These are phyloP conservation scores for Coronaproctus castanopsis DNA, from an alignment of 2,888 invertebrate genomes.

Conservation along the genomic window DNA sequence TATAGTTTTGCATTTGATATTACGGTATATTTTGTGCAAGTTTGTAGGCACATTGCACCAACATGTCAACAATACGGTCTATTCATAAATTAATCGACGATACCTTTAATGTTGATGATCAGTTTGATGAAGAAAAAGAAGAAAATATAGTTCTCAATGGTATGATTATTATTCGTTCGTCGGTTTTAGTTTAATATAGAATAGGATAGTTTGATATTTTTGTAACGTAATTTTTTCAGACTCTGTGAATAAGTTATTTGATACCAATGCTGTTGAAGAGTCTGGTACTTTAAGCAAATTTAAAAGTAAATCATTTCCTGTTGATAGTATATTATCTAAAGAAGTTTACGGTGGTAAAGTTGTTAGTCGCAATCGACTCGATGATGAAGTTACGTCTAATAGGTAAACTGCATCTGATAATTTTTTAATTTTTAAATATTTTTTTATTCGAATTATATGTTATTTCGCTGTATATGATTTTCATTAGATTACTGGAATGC, in stretches of 20 bases:
- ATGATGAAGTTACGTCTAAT: constrained; percentile 11
- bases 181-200: neutral
- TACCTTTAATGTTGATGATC: neutral
- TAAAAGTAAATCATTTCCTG: constrained; percentile 1
- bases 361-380: neutral
- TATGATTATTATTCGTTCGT: neutral
- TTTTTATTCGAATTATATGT: neutral
- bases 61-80: no score
- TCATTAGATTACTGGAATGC: no score
- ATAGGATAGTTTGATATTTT: no score
- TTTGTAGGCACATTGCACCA: no score
- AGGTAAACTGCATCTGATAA: no score
- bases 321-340: neutral
- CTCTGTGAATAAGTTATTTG: neutral
- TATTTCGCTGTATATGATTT: no score
- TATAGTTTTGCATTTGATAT: no score
- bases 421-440: neutral
- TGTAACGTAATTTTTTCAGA: neutral
- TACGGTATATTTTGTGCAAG: no score
- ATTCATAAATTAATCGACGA: neutral
- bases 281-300: neutral
- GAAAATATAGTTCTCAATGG: neutral
- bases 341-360: constrained; percentile 2
- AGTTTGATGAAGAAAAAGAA: neutral
- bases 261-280: neutral